Evolutionary conservation across 2,888 invertebrate species (phyloP), one percentile per base, ranked within the genome.

Genomic region (Drosophila fulvimacula): DNA sequence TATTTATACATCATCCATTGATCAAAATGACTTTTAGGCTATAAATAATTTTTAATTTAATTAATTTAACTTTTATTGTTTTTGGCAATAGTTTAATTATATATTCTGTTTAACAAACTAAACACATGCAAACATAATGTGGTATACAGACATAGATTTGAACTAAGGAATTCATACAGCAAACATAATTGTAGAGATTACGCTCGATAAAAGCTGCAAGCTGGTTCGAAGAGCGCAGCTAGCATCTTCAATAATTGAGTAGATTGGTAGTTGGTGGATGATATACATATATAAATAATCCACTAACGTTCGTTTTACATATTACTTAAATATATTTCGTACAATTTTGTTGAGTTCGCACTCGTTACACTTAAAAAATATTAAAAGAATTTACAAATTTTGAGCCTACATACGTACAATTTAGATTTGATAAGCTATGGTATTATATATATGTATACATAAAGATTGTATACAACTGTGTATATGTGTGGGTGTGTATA

Each of bases 351-450:
- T 41, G 79, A 78, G 56, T 46, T 61, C n/a, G 32, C 49, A 57
- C 68, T 60, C 68, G 44, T 62, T 80, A 60, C 73, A 69, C 80
- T 73, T 72, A 75, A 9, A 76, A 68, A 58, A 68, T 72, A 77
- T 17, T 59, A 58, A 64, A 46, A 39, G 60, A 66, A 69, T 89
- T 83, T 87, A 87, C 73, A 89, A 61, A 78, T 75, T 73, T 81
- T 69, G 64, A 72, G 58, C 73, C 72, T 83, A 82, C 60, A 68
- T 87, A 79, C 83, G 70, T 69, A 72, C 19, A 87, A 84, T 83
- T 83, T 87, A 52, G 76, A 73, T 52, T 36, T 61, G 65, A 71
- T 70, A 70, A 53, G 55, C 66, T 65, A 71, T 30, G 10, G 30
- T 30, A 30, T 13, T 66, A 70, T 10, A 69, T 13, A 53, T 27